Percentiles rank a stretch among this genome's conserved stretches.
These are phyloP conservation scores for Onthophagus taurus DNA, from an alignment of 1,140 invertebrate genomes.

Conservation along the genomic window DNA sequence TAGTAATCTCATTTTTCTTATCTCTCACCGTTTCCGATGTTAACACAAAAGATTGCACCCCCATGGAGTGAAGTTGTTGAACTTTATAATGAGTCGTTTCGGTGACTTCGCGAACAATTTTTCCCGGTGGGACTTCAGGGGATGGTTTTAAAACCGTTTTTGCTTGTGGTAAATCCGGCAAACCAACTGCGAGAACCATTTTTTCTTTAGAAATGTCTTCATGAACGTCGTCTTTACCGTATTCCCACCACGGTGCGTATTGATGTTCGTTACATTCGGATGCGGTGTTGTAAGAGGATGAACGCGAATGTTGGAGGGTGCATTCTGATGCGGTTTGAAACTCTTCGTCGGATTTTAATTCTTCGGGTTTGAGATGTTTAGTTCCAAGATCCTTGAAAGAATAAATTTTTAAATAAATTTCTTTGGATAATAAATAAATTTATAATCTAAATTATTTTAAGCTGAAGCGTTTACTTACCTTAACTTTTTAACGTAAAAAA, in stretches of 20 bases:
- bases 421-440: not conserved
- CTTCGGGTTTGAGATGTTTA: conserved; percentile 23
- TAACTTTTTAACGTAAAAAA: too few species aligned
- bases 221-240: conserved; percentile 29
- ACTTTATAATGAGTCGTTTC: conserved; percentile 47
- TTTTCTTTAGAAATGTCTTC: conserved; percentile 35
- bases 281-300: conserved; percentile 55
- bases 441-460: too few species aligned
- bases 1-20: conserved; percentile 30
- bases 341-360: conserved; percentile 46
- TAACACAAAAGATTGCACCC: conserved; percentile 43
- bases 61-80: conserved; percentile 43
- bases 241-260: conserved; percentile 45
- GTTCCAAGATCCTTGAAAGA: not conserved
- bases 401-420: not conserved
- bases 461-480: too few species aligned
- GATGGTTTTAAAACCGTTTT: conserved; percentile 33
- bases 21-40: conserved; percentile 41
- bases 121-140: conserved; percentile 36
- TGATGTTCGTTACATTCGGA: conserved; percentile 51
- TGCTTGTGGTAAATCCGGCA: conserved; percentile 31
- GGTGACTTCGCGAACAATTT: conserved; percentile 44
- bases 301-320: conserved; percentile 52
- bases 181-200: conserved; percentile 36
- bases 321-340: conserved; percentile 61